phyloP scores from a whole-genome alignment of 2,113 vertebrate species.

The Eira barbara region DNA sequence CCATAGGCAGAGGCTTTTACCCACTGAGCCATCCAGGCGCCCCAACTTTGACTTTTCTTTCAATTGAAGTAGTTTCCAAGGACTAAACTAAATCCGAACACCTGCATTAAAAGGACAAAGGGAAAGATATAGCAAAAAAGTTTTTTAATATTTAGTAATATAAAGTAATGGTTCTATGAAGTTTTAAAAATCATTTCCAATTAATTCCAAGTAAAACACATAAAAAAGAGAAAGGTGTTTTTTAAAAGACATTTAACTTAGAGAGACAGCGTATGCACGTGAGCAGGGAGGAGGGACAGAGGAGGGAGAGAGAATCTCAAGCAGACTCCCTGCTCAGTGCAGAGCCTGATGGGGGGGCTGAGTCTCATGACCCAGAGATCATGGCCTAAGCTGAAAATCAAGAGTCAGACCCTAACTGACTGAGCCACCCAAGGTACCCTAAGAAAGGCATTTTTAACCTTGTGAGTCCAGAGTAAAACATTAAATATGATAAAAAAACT shows the following conservation, averaged over 20 bases:
- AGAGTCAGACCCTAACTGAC: not conserved
- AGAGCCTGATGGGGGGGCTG: not conserved
- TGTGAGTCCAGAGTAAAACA: not conserved
- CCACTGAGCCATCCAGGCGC: too few species aligned
- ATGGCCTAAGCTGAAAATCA: not conserved
- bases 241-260: not conserved
- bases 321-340: not conserved
- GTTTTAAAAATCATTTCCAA: constrained; percentile 44
- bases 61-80: constrained; percentile 19
- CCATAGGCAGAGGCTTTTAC: too few species aligned
- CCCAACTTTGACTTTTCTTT: not conserved
- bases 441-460: not conserved
- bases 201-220: not conserved
- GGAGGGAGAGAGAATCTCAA: not conserved
- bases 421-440: not conserved
- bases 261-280: not conserved
- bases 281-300: not conserved
- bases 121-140: not conserved
- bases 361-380: not conserved
- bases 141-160: constrained; percentile 32
- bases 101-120: constrained; percentile 25
- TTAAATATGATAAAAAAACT: not conserved
- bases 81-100: constrained; percentile 38
- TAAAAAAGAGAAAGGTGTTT: not conserved
- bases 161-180: not conserved